Evolutionary conservation across 2,888 invertebrate species (phyloP), one percentile per base, ranked within the genome.

Genomic region (Serrognathus titanus): DNA sequence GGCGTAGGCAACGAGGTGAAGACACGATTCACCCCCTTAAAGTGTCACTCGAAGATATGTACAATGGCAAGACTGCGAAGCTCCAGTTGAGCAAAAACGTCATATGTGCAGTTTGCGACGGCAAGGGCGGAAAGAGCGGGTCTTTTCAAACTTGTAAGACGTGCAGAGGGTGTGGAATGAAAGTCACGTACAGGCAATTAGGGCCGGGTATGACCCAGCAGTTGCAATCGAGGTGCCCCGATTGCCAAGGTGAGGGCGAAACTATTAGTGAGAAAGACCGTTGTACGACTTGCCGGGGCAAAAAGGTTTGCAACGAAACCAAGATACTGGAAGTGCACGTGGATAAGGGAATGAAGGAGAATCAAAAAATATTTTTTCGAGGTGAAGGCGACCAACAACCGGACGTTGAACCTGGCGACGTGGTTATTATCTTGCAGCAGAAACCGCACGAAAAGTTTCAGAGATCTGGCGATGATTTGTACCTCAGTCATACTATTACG

Each of bases 381-480:
- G 90, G 92, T 38, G 94, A 95, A 78, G 96, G 96, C 36, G 93
- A 97, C 76, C 95, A 96, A 71, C 83, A 90, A 80, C 92, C 93
- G 52, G 90, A 88, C 60, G 83, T 90, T 37, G 90, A 91, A 68
- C 86, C 92, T 11, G 96, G 96, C 8, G 94, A 97, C 81, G 89
- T 97, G 36, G 85, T 95, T 52, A 92, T 96, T 69, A 84, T 96
- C 41, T 78, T 97, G 57, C 87, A 92, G 71, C 88, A 89, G 74
- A 88, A 89, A 71, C 83, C 86, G 7, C 94, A 97, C 79, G 85
- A 88, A 4, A 71, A 81, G 41, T 97, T 94, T 78, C 84, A 88
- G 71, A 83, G 97, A 61, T 85, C 85, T 57, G 88, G 87, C 51
- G 84, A 89, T 73, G 89, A 91, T 75, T 80, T 92, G 51, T 78